These are phyloP conservation scores for Gymnarchus niloticus DNA, from an alignment of 2,113 vertebrate species.

Conservation along the genomic window DNA sequence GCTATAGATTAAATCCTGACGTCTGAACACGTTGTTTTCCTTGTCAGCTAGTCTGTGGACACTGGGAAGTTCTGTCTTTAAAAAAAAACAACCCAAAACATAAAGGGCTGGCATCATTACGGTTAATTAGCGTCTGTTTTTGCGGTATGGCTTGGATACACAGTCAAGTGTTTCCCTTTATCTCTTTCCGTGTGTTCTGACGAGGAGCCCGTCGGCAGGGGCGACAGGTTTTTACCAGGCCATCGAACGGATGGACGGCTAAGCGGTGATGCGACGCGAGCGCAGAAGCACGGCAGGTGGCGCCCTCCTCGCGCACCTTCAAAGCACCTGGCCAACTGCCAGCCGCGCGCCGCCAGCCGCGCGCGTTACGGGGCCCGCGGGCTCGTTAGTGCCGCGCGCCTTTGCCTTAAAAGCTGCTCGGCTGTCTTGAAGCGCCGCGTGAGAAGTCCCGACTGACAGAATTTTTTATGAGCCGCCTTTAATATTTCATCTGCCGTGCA, in stretches of 20 bases:
- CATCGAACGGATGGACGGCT: neutral
- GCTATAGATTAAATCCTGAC: conserved; percentile 6
- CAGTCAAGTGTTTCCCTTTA: neutral
- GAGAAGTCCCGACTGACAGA: conserved; percentile 54
- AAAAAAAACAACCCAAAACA: neutral
- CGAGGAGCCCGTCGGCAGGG: neutral
- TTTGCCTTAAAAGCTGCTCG: conserved; percentile 15
- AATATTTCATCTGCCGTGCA: conserved; percentile 59
- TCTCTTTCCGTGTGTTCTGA: neutral
- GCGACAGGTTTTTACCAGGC: neutral
- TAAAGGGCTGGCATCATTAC: neutral
- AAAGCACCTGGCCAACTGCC: neutral
- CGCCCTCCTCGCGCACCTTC: neutral
- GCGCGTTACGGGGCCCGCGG: conserved; percentile 31
- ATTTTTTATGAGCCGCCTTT: conserved; percentile 56
- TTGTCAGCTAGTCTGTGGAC: neutral
- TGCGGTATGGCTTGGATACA: neutral
- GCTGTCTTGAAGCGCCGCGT: conserved; percentile 35
- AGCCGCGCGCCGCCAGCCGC: neutral
- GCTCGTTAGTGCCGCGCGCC: conserved; percentile 49
- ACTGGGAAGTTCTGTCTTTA: neutral
- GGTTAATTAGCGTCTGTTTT: conserved; percentile 15
- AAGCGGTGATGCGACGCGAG: neutral
- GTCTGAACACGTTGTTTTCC: conserved; percentile 7
- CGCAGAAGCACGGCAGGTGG: neutral